Evolutionary conservation across 2,888 invertebrate species (phyloP).

Genomic region (Amiota mariae): DNA sequence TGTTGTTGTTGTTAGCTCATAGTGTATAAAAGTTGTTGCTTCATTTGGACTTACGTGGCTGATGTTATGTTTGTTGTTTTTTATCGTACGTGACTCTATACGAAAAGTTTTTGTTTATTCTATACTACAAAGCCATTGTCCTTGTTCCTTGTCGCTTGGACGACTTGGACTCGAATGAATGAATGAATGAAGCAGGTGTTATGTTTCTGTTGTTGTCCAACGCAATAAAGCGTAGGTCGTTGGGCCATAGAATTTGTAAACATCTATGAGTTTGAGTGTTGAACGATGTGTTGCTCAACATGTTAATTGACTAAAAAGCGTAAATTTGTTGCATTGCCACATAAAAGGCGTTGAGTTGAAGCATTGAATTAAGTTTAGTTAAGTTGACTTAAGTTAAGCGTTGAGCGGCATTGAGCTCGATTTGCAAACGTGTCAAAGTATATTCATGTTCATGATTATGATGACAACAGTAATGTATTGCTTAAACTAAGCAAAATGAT

Average conservation of each 20-base stretch:
- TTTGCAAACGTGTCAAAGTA: not conserved
- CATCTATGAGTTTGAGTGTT: not conserved
- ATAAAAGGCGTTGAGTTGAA: slow-evolving; percentile 2
- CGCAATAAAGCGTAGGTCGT: not conserved
- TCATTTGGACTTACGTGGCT: not conserved
- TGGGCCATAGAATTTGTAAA: not conserved
- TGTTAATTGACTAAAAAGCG: slow-evolving; percentile 59
- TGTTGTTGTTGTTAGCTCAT: not conserved
- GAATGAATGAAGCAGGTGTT: slow-evolving; percentile 8
- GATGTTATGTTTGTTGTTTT: not conserved
- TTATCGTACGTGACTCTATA: slow-evolving; percentile 16
- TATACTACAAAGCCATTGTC: not conserved
- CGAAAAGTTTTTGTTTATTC: slow-evolving; percentile 14
- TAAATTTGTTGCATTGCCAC: slow-evolving; percentile 14
- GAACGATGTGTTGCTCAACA: slow-evolving; percentile 38
- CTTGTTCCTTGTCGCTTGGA: not conserved
- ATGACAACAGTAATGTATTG: not conserved
- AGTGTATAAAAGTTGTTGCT: slow-evolving; percentile 13
- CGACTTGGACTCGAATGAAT: not conserved
- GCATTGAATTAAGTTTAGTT: not conserved
- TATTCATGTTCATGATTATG: no score
- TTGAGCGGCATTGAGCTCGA: not conserved
- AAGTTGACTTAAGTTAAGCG: slow-evolving; percentile 4
- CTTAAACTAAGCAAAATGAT: not conserved
- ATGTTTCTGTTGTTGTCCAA: not conserved